These are phyloP conservation scores for Dolichoris vasculosae DNA, from an alignment of 1,140 invertebrate species.

Conservation along the genomic window DNA sequence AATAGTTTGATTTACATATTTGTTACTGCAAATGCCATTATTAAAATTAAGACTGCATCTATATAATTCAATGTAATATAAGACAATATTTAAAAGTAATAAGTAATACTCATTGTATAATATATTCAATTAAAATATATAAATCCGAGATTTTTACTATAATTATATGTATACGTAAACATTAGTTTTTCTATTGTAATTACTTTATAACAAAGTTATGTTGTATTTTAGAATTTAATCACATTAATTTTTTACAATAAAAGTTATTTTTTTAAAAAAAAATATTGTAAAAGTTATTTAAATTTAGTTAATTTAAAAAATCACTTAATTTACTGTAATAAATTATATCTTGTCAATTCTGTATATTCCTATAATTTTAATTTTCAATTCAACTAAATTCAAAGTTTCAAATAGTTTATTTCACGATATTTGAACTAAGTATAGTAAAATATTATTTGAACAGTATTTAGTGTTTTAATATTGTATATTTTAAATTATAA, in stretches of 20 bases:
- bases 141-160: not conserved
- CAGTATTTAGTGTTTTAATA: too few relatives aligned
- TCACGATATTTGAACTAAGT: too few relatives aligned
- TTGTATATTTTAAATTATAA: too few relatives aligned
- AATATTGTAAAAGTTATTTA: not conserved
- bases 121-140: not conserved
- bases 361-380: too few relatives aligned
- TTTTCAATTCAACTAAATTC: too few relatives aligned
- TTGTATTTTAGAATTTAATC: not conserved
- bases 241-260: conserved; percentile 15
- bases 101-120: not conserved
- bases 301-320: too few relatives aligned
- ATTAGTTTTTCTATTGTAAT: not conserved
- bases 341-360: not conserved
- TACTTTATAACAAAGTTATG: not conserved
- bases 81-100: not conserved
- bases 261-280: conserved; percentile 18
- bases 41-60: conserved; percentile 5
- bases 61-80: not conserved
- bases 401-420: too few relatives aligned
- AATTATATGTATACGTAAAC: not conserved
- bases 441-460: too few relatives aligned
- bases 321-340: too few relatives aligned
- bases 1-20: not conserved
- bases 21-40: not conserved